Percentiles rank a stretch among this genome's conserved stretches.
Conservation (phyloP, 1,140 invertebrate species). For the Zaprionus lachaisei region DNA sequence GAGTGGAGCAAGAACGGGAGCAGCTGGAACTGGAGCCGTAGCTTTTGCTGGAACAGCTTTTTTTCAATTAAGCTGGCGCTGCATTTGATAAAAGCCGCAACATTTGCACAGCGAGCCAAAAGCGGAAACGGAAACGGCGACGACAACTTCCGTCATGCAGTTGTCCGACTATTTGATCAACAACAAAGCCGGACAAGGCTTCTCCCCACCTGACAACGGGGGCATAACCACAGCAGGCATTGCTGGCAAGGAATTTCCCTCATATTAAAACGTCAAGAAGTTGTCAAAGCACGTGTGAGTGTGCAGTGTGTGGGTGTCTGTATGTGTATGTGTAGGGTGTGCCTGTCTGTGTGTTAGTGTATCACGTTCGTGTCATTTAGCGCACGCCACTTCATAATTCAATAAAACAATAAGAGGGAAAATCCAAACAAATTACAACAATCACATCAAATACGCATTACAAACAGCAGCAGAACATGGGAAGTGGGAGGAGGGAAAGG, state of each 20-base stretch:
- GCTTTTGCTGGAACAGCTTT: conserved; percentile 48
- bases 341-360: conserved; percentile 45
- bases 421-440: conserved; percentile 83
- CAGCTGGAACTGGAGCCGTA: background rate
- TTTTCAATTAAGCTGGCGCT: conserved; percentile 76
- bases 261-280: conserved; percentile 43
- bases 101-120: conserved; percentile 51
- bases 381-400: conserved; percentile 81
- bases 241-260: conserved; percentile 45
- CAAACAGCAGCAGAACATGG: background rate
- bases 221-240: conserved; percentile 2
- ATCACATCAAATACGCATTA: conserved; percentile 67
- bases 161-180: conserved; percentile 25
- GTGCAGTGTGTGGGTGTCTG: background rate
- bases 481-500: background rate
- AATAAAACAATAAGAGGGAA: conserved; percentile 81
- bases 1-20: conserved; percentile 17
- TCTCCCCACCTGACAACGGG: background rate
- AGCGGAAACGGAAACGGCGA: conserved; percentile 45
- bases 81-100: conserved; percentile 64
- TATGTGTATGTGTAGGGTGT: background rate
- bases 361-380: conserved; percentile 75
- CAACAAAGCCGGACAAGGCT: background rate
- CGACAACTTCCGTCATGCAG: conserved; percentile 34
- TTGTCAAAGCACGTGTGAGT: conserved; percentile 10